Evolutionary conservation across 2,888 invertebrate species (phyloP).

Genomic region (Andrena praecox): DNA sequence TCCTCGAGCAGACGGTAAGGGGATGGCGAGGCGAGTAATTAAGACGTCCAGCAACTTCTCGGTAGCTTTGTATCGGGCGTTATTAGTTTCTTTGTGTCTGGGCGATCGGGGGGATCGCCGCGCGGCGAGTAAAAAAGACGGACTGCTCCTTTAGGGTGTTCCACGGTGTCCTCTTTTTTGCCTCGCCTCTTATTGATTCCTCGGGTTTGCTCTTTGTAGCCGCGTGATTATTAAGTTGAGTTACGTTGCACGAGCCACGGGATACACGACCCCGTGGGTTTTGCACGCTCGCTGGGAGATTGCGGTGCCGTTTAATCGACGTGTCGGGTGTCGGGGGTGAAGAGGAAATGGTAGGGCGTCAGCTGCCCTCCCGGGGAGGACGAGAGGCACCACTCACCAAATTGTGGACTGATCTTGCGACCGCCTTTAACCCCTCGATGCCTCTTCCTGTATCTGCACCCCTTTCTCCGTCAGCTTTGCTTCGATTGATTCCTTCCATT

Average conservation of each 20-base stretch:
- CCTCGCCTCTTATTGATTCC: slow-evolving; percentile 39
- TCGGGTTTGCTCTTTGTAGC: slow-evolving; percentile 28
- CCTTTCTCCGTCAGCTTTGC: not conserved
- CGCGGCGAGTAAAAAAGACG: slow-evolving; percentile 36
- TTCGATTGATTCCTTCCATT: not conserved
- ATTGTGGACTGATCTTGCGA: slow-evolving; percentile 25
- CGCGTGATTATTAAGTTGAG: slow-evolving; percentile 42
- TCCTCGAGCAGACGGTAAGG: not conserved
- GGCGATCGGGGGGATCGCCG: slow-evolving; percentile 43
- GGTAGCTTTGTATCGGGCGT: slow-evolving; percentile 63
- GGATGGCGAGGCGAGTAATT: slow-evolving; percentile 55
- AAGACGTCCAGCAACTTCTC: slow-evolving; percentile 65
- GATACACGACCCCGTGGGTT: not conserved
- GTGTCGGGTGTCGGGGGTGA: slow-evolving; percentile 11
- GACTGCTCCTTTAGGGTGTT: slow-evolving; percentile 21
- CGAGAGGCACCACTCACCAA: not conserved
- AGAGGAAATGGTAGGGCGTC: not conserved
- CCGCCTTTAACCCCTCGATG: not conserved
- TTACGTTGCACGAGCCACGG: slow-evolving; percentile 29
- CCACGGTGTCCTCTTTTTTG: slow-evolving; percentile 15
- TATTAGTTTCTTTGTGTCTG: slow-evolving; percentile 68
- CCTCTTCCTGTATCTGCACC: not conserved
- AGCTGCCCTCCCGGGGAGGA: not conserved
- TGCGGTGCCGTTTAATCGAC: slow-evolving; percentile 33
- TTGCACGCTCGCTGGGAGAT: slow-evolving; percentile 27